Percentiles rank a stretch among this genome's conserved stretches.
These are phyloP conservation scores for Trogon surrucura DNA, from an alignment of 2,113 vertebrate genomes.

Conservation along the genomic window DNA sequence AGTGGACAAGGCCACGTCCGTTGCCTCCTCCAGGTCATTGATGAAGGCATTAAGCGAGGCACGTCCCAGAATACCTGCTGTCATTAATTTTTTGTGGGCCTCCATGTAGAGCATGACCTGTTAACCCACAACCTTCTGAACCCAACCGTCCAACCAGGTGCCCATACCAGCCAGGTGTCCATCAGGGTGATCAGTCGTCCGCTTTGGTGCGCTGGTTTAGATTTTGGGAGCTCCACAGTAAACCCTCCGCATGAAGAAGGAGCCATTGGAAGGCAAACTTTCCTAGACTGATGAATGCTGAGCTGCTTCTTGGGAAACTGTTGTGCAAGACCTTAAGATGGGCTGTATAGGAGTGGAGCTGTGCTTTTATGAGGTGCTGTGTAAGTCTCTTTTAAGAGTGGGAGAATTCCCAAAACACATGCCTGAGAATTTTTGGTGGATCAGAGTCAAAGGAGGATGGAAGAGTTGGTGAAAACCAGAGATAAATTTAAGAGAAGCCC, in stretches of 20 bases:
- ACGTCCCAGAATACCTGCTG: neutral
- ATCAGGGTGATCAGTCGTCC: neutral
- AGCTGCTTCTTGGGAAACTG: neutral
- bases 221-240: neutral
- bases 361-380: neutral
- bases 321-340: neutral
- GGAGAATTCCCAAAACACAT: neutral
- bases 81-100: rapidly evolving
- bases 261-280: neutral
- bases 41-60: rapidly evolving
- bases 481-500: neutral
- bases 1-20: rapidly evolving
- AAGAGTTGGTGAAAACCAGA: neutral
- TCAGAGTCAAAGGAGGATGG: neutral
- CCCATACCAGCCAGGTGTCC: neutral
- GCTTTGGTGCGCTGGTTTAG: neutral
- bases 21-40: neutral
- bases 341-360: neutral
- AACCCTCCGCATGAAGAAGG: neutral
- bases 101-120: neutral
- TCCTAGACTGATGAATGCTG: neutral
- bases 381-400: neutral
- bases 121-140: neutral
- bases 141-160: neutral
- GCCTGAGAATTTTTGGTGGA: neutral